Evolutionary conservation across 2,888 invertebrate genomes (phyloP), one percentile per base, ranked within the genome.

Genomic region (Caenorhabditis uteleia): DNA sequence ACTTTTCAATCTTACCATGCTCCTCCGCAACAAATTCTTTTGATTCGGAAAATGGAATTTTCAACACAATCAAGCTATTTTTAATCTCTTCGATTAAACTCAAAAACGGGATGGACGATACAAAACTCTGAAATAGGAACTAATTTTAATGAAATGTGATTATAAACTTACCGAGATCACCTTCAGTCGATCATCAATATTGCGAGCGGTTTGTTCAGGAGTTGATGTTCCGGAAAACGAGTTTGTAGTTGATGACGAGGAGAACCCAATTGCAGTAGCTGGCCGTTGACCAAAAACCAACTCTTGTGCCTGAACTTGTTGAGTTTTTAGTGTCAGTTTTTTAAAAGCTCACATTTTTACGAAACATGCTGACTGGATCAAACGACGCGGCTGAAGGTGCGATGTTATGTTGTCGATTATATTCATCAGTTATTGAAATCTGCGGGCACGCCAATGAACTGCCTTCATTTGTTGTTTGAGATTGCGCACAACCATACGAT

Each of bases 311-410:
- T 73, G 38, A 46, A 29, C 25, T 23, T 14, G 38, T 44, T 33
- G 4, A n/a, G 27, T 34, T 42, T 14, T 18, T 20, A 10, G 40
- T 40, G 40, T 34, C 34, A n/a, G 10, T 16, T 14, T 40, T 23
- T 38, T 27, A 18, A 33, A 20, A 16, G 29, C 31, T 47, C 36
- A 62, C 62, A 56, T 62, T 67, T 45, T 84, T 93, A 18, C 93
- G 64, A 40, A 70, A 70, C 68, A 65, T 66, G 58, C 53, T 60
- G 40, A 74, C 67, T 0, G 78, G 79, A 56, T 78, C 74, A 61
- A 72, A 77, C 20, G 73, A 69, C 14, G 68, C 54, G 1, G 78
- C 71, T 8, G 64, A 65, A 20, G 67, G 67, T n/a, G 62, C 64
- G 12, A 68, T 56, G 40, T 62, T 70, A 45, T 61, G 61, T 27